Conservation (phyloP, 1,140 invertebrate genomes). For the Druon quercuslanigerum region DNA sequence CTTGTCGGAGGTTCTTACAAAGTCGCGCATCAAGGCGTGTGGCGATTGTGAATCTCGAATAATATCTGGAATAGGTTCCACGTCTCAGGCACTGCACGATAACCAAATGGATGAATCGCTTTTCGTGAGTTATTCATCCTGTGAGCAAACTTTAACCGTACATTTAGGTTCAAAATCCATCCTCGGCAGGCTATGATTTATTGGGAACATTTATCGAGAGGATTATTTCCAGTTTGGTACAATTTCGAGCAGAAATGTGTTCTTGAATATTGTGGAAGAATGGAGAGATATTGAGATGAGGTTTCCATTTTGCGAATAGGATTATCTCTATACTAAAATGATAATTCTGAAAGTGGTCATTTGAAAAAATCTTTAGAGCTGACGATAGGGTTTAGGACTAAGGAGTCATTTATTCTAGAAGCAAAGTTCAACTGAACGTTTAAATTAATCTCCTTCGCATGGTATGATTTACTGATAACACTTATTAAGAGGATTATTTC, state of each 20-base stretch:
- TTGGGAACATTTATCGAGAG: neutral
- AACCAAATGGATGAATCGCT: slow-evolving; percentile 23
- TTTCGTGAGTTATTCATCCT: slow-evolving; percentile 28
- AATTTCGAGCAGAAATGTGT: neutral
- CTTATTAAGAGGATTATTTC: neutral
- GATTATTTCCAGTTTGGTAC: neutral
- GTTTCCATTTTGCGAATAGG: no score
- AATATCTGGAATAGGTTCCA: slow-evolving; percentile 29
- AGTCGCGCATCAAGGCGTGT: slow-evolving; percentile 31
- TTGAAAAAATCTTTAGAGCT: no score
- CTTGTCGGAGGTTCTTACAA: slow-evolving; percentile 15
- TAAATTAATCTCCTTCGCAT: neutral
- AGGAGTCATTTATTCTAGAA: neutral
- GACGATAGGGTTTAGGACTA: no score
- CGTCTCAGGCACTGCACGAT: slow-evolving; percentile 24
- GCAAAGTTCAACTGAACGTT: neutral
- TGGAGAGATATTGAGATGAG: no score
- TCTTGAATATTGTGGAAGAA: no score
- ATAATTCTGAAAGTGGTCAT: no score
- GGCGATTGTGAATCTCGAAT: slow-evolving; percentile 30
- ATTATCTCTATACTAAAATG: no score
- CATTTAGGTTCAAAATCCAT: slow-evolving; percentile 1
- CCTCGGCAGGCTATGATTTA: neutral
- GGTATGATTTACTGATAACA: neutral
- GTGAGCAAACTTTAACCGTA: neutral